Conservation (phyloP, 2,888 invertebrate species). For the Linyphia triangularis region DNA sequence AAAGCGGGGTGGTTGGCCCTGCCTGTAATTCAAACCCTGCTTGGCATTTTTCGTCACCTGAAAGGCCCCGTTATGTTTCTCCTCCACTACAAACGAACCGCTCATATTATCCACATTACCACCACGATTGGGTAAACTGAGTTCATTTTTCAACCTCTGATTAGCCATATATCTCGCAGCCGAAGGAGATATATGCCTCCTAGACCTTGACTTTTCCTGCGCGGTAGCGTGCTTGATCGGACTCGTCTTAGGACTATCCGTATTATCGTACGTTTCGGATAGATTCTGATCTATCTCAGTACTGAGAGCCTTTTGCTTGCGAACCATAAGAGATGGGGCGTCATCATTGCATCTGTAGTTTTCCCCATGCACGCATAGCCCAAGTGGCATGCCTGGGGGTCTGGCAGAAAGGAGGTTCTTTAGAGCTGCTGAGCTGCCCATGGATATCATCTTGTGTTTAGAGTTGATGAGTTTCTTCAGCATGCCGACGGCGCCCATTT, state of each 20-base stretch:
- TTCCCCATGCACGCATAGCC: constrained; percentile 33
- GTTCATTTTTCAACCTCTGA: constrained; percentile 69
- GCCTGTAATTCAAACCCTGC: constrained; percentile 36
- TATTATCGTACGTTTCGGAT: constrained; percentile 94
- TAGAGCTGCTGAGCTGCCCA: constrained; percentile 96
- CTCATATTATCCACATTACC: not conserved
- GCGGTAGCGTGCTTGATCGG: constrained; percentile 78
- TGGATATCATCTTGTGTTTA: constrained; percentile 98
- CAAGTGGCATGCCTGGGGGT: constrained; percentile 80
- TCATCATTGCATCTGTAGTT: constrained; percentile 75
- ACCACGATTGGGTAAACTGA: constrained; percentile 33
- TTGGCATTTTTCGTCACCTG: constrained; percentile 66
- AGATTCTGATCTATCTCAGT: constrained; percentile 86
- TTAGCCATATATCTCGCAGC: constrained; percentile 59
- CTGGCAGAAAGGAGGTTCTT: constrained; percentile 93
- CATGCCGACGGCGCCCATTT: constrained; percentile 95
- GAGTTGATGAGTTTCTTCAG: constrained; percentile 94
- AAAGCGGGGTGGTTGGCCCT: constrained; percentile 27
- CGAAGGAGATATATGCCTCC: constrained; percentile 55
- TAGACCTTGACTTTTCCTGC: constrained; percentile 65
- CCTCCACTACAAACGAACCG: constrained; percentile 51
- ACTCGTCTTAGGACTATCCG: constrained; percentile 83
- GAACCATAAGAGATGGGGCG: constrained; percentile 89
- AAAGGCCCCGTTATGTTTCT: constrained; percentile 68
- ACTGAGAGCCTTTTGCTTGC: constrained; percentile 87